Base-by-base conservation (phyloP, 2,797 vertebrate species). In the Manis pentadactyla region DNA sequence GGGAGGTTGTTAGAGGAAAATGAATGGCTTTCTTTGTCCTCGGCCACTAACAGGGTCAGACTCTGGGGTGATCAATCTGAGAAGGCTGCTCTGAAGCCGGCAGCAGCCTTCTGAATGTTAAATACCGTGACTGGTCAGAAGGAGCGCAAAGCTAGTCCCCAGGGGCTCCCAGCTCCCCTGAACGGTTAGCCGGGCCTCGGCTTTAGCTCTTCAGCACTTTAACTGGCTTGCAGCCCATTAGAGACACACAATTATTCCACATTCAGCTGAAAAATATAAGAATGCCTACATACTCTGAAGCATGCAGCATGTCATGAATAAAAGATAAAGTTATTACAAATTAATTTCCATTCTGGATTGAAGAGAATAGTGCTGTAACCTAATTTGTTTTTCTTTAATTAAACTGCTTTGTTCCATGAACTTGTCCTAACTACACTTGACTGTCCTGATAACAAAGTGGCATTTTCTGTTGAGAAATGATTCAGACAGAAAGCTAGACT, bases 271-370 rank as follows among this genome's bases (percentile, higher is more conserved):
- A 91, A 97, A 78, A 46, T 73, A 93, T 27, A 86, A 95, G 95
- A 90, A 93, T 87, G 96, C 88, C 93, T 93, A 81, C 39, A 90
- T 37, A 73, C 42, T 89, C 90, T 81, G 85, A 97, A 98, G 97
- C 74, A 90, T 61, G 90, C 81, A 96, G 74, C 69, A 31, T 82
- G 53, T 68, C 91, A 92, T 97, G 93, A 97, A 94, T 97, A 97
- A 93, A 96, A 98, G 94, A 97, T 96, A 96, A 87, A 85, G 66
- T 95, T 96, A 95, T 96, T 97, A 97, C 95, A 98, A 96, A 94
- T 96, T 96, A 96, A 97, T 95, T 95, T 97, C 66, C 85, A 93
- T 88, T 93, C 75, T 84, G 49, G 93, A 94, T 92, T 73, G 90
- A 90, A 93, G 95, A 93, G 97, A 97, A 96, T 1, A 78, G 77